These are phyloP conservation scores for Nephrocerus scutellatus DNA, from an alignment of 2,888 invertebrate species.

Conservation along the genomic window DNA sequence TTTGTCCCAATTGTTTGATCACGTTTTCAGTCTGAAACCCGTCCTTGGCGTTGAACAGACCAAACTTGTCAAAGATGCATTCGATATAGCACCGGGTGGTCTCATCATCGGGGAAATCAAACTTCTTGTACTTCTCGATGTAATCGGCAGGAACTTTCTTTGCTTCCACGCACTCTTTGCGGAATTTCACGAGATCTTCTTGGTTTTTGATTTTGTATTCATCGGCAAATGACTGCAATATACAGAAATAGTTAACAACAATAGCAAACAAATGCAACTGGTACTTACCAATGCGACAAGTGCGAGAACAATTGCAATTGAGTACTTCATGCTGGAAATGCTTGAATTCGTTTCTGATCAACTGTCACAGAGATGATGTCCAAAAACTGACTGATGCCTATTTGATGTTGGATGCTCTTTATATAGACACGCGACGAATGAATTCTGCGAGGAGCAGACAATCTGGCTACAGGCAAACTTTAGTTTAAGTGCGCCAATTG, in stretches of 20 bases:
- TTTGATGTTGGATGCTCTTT: too few relatives aligned
- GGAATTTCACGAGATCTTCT: constrained; percentile 41
- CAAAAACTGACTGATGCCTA: constrained; percentile 27
- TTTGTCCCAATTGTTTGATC: constrained; percentile 42
- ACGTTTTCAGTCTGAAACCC: constrained; percentile 45
- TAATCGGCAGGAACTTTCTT: constrained; percentile 40
- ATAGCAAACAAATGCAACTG: not conserved
- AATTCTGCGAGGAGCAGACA: too few relatives aligned
- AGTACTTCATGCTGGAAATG: constrained; percentile 37
- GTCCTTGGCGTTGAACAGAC: constrained; percentile 41
- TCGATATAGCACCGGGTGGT: constrained; percentile 45
- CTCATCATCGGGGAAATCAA: constrained; percentile 46
- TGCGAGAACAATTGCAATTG: constrained; percentile 38
- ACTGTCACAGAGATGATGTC: constrained; percentile 17
- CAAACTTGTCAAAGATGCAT: constrained; percentile 45
- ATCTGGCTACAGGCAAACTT: too few relatives aligned
- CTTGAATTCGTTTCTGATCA: not conserved
- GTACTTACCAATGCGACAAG: constrained; percentile 40
- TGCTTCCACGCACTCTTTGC: constrained; percentile 41
- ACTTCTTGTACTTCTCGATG: constrained; percentile 44
- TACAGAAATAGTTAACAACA: not conserved
- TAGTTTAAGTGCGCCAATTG: too few relatives aligned
- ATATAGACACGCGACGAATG: too few relatives aligned
- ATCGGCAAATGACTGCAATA: constrained; percentile 33
- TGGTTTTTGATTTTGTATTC: constrained; percentile 42